Evolutionary conservation across 2,888 invertebrate species (phyloP), one percentile per base, ranked within the genome.

Genomic region (Chymomyza amoena): DNA sequence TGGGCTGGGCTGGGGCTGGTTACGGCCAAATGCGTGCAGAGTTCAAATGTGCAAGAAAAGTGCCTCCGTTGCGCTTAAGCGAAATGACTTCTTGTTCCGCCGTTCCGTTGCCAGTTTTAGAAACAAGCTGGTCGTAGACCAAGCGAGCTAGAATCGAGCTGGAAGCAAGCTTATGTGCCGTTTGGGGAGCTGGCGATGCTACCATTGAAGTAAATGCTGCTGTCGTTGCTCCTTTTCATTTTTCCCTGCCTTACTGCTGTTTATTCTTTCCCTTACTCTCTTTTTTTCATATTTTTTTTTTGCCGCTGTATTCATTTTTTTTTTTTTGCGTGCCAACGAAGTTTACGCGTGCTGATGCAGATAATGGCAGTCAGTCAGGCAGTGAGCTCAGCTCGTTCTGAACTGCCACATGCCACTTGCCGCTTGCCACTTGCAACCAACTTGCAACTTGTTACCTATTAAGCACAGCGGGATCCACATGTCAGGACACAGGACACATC

Each of bases 51-150:
- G 73, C 68, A 69, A 64, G 69, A 69, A 75, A 83, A 83, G 70
- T 82, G 88, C 81, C 72, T 77, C 72, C 67, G 69, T 69, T 69
- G 75, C 64, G 84, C 88, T 80, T 77, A 83, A 82, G 80, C 86
- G 88, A 82, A 88, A 82, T 86, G 78, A 83, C 88, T 82, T 82
- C 88, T 85, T 74, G 76, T 82, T 82, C 81, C 81, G 88, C 72
- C 77, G n/a, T 32, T 20, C 45, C 28, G 62, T 18, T 45, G 39
- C 13, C 13, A 45, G 39, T 2, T 45, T 13, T 45, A 45, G 39
- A 45, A 13, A 45, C 39, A 45, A 45, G 39, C 39, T 45, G 39
- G 39, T 13, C 13, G 39, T 45, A 10, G 39, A 7, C 13, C 13
- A 45, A 45, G 39, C 39, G 6, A 39, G 39, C 39, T 45, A 7